Percentiles rank a stretch among this genome's conserved stretches.
Evolutionary conservation across 2,888 invertebrate species (phyloP).

Genomic region (Ectropis crepuscularia): DNA sequence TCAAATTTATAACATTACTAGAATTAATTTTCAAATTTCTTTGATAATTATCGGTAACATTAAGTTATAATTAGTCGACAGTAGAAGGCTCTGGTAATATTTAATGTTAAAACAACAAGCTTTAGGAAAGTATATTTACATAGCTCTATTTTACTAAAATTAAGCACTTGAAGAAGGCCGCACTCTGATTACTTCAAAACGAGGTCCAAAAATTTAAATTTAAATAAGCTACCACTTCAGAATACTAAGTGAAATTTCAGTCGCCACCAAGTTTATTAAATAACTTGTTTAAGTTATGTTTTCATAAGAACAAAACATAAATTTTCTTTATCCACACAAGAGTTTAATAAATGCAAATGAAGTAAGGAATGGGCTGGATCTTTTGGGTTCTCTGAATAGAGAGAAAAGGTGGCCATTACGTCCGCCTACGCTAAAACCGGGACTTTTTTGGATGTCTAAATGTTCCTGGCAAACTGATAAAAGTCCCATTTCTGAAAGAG

Average conservation of each 20-base stretch:
- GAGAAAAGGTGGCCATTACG: constrained; percentile 13
- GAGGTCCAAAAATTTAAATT: constrained; percentile 18
- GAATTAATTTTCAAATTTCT: too few relatives aligned
- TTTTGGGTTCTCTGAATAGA: constrained; percentile 15
- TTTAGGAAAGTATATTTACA: background rate
- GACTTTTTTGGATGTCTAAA: constrained; percentile 8
- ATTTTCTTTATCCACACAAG: constrained; percentile 27
- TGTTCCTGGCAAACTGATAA: constrained; percentile 4
- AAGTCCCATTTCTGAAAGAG: constrained; percentile 1
- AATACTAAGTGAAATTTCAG: constrained; percentile 21
- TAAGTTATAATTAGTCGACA: too few relatives aligned
- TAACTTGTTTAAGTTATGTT: constrained; percentile 24
- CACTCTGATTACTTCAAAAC: constrained; percentile 8
- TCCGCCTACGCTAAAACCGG: background rate
- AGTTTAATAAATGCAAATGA: constrained; percentile 29
- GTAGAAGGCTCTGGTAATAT: too few relatives aligned
- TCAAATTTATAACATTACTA: too few relatives aligned
- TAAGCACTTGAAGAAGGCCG: background rate
- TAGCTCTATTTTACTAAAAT: background rate
- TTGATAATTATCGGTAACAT: too few relatives aligned
- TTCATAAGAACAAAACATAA: constrained; percentile 28
- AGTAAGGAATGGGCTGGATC: constrained; percentile 6
- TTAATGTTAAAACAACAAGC: background rate
- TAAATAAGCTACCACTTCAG: constrained; percentile 14
- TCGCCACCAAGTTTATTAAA: constrained; percentile 24